Evolutionary conservation across 2,888 invertebrate genomes (phyloP).

Genomic region (Sylvicola cinctus): DNA sequence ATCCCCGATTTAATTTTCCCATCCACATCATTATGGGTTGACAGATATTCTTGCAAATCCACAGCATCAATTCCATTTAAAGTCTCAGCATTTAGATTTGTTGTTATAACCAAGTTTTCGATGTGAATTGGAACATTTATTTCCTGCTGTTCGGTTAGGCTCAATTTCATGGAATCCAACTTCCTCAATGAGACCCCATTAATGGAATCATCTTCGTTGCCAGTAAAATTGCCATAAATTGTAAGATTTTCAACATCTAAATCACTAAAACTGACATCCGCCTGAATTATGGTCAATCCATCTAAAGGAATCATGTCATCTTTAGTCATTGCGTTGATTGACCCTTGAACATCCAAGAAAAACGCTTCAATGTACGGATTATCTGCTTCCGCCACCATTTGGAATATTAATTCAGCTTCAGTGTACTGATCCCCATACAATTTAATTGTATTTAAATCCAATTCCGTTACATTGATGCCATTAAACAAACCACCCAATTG

Average conservation of each 20-base stretch:
- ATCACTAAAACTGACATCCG: constrained; percentile 13
- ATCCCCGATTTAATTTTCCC: constrained; percentile 21
- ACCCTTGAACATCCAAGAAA: constrained; percentile 17
- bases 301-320: constrained; percentile 13
- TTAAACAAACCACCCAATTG: constrained; percentile 23
- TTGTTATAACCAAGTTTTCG: constrained; percentile 16
- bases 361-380: constrained; percentile 12
- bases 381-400: constrained; percentile 10
- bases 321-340: constrained; percentile 21
- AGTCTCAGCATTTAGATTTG: constrained; percentile 15
- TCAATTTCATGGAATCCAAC: constrained; percentile 16
- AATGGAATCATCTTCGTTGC: constrained; percentile 11
- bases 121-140: constrained; percentile 16
- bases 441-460: constrained; percentile 23
- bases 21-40: constrained; percentile 16
- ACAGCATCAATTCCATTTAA: constrained; percentile 22
- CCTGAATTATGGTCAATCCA: constrained; percentile 15
- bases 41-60: constrained; percentile 14
- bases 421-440: constrained; percentile 22
- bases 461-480: constrained; percentile 23
- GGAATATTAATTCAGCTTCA: constrained; percentile 21
- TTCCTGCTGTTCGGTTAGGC: constrained; percentile 15
- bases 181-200: constrained; percentile 19
- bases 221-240: constrained; percentile 20
- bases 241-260: constrained; percentile 16